Base-by-base conservation (phyloP, 2,797 vertebrate species). In the Poecile montanus region DNA sequence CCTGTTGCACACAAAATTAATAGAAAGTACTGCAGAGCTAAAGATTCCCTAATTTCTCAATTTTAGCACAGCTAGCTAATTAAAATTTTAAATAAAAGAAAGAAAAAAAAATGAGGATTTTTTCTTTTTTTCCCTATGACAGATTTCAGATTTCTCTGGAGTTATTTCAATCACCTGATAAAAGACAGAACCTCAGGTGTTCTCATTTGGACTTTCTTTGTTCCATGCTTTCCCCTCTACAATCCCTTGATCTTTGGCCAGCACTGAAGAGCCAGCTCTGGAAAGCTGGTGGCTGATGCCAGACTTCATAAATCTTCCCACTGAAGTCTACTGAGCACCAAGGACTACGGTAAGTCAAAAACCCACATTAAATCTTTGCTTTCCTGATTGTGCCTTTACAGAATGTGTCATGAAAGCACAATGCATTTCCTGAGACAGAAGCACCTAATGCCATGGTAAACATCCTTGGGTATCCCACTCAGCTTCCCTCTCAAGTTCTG, bases 241-340 rank as follows among this genome's bases (percentile, higher is more conserved):
- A 10, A 2, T 29, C 29, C 9, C 22, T n/a, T 48, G 65, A 61
- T 61, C 26, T 73, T n/a, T 68, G 30, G 22, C 51, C 60, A 77
- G 19, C 10, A 62, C 38, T 2, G 1, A 10, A 48, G 36, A 65
- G 30, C 23, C 6, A 44, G 40, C 47, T 21, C 13, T 4, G 9
- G 13, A 53, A 53, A 72, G 47, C 17, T 48, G 36, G 29, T 58
- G 58, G 15, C 25, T 83, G 25, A 32, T 74, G 27, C 18, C 1
- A 1, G 36, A 6, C 10, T 73, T 80, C 6, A 1, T 38, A 44
- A 79, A 75, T 23, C n/a, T 56, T 15, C 42, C 12, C 42, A 36
- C 25, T 2, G 3, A 92, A 62, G 81, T 1, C 5, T 2, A 1
- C 17, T 45, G 26, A 0, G 0, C 48, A 74, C 26, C 26, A 29